Evolutionary conservation across 2,888 invertebrate genomes (phyloP).

Genomic region (Tiphia femorata): DNA sequence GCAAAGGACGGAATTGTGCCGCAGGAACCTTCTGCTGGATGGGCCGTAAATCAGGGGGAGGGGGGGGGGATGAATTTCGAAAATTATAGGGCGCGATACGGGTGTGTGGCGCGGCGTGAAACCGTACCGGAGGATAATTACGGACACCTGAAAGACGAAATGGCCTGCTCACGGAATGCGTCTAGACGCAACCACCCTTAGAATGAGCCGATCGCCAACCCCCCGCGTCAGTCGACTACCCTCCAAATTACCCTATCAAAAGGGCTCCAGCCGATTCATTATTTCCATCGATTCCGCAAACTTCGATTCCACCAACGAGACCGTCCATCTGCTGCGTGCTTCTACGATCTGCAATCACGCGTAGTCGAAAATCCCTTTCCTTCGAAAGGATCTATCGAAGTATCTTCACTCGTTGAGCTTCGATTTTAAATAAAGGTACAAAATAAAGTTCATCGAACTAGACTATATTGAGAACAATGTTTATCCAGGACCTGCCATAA

Average conservation of each 20-base stretch:
- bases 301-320: neutral
- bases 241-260: conserved; percentile 60
- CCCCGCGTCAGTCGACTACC: conserved; percentile 47
- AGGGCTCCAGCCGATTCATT: conserved; percentile 40
- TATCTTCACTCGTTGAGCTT: too few species aligned
- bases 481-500: too few species aligned
- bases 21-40: neutral
- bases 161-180: conserved; percentile 46
- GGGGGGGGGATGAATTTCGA: conserved; percentile 59
- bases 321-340: too few species aligned
- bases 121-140: conserved; percentile 52
- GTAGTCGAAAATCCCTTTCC: too few species aligned
- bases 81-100: conserved; percentile 58
- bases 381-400: too few species aligned
- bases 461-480: too few species aligned
- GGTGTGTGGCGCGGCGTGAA: conserved; percentile 35
- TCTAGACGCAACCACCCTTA: conserved; percentile 58
- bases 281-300: conserved; percentile 24
- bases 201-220: conserved; percentile 54
- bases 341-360: too few species aligned
- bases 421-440: too few species aligned
- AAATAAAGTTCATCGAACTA: too few species aligned
- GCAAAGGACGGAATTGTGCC: too few species aligned
- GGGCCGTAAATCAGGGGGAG: conserved; percentile 58
- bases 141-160: conserved; percentile 62